phyloP scores from a whole-genome alignment of 2,113 vertebrate genomes.

The Bombycilla garrulus region DNA sequence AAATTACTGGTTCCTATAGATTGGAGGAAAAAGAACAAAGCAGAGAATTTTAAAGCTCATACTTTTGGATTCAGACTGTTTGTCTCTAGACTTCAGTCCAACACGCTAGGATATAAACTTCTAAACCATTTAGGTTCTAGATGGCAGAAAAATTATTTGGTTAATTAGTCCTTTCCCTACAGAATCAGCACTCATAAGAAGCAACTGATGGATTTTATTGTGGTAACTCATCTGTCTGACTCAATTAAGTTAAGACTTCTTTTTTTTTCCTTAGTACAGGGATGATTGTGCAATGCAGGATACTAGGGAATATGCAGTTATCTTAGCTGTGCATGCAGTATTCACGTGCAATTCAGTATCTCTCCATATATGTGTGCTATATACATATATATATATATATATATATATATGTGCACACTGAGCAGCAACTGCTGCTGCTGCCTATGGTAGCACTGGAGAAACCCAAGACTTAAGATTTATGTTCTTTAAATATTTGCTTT shows the following conservation, averaged over 20 bases:
- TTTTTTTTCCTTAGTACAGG: neutral
- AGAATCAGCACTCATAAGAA: neutral
- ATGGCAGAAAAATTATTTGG: neutral
- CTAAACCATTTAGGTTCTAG: neutral
- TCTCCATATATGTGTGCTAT: neutral
- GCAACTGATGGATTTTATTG: neutral
- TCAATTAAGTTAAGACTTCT: neutral
- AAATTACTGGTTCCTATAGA: neutral
- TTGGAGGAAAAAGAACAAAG: neutral
- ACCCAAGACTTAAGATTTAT: neutral
- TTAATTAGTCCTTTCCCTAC: neutral
- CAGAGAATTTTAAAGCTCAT: neutral
- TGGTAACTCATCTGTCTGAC: neutral
- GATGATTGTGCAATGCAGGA: neutral
- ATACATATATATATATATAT: neutral
- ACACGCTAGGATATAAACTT: neutral
- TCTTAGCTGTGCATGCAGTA: neutral
- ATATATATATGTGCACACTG: neutral
- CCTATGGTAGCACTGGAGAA: neutral
- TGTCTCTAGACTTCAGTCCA: neutral
- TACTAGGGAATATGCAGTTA: neutral
- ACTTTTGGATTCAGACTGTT: neutral
- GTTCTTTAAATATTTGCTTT: slow-evolving; percentile 5
- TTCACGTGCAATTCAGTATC: neutral
- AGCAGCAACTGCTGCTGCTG: neutral